These are phyloP conservation scores for Pseudomyrmex cubaensis DNA, from an alignment of 1,140 invertebrate genomes.

Conservation along the genomic window DNA sequence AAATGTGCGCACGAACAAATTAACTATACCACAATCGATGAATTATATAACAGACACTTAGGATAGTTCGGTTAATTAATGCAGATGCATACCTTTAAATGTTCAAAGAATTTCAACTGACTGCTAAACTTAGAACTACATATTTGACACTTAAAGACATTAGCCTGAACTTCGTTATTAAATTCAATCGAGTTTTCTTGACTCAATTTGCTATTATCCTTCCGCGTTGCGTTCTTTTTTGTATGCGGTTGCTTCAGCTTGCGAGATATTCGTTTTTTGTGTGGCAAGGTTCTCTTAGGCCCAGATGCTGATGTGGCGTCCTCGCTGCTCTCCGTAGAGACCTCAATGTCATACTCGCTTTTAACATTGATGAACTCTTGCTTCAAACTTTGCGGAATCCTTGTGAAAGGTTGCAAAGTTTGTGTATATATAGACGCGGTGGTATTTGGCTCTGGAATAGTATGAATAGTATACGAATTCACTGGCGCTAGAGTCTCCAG, in stretches of 20 bases:
- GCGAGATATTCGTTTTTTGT: constrained; percentile 86
- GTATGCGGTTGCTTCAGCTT: constrained; percentile 85
- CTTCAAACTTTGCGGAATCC: constrained; percentile 78
- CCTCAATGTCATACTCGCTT: constrained; percentile 81
- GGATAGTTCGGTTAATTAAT: background rate
- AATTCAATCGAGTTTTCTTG: constrained; percentile 51
- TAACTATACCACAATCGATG: no score
- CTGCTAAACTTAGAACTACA: constrained; percentile 88
- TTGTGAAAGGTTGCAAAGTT: constrained; percentile 78
- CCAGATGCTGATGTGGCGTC: constrained; percentile 77
- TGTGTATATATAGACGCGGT: constrained; percentile 74
- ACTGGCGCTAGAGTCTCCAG: constrained; percentile 79
- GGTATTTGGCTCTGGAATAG: constrained; percentile 78
- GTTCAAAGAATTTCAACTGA: constrained; percentile 92
- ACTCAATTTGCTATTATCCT: constrained; percentile 68
- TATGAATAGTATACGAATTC: constrained; percentile 81
- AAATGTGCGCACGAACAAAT: no score
- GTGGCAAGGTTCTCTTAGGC: constrained; percentile 85
- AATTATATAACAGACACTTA: background rate
- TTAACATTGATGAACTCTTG: constrained; percentile 83
- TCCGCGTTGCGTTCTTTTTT: constrained; percentile 75
- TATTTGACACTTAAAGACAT: constrained; percentile 88
- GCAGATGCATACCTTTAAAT: constrained; percentile 86
- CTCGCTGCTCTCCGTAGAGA: constrained; percentile 80
- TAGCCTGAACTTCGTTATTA: constrained; percentile 57